phyloP scores from a whole-genome alignment of 2,888 invertebrate species.

The Tetragonula carbonaria region DNA sequence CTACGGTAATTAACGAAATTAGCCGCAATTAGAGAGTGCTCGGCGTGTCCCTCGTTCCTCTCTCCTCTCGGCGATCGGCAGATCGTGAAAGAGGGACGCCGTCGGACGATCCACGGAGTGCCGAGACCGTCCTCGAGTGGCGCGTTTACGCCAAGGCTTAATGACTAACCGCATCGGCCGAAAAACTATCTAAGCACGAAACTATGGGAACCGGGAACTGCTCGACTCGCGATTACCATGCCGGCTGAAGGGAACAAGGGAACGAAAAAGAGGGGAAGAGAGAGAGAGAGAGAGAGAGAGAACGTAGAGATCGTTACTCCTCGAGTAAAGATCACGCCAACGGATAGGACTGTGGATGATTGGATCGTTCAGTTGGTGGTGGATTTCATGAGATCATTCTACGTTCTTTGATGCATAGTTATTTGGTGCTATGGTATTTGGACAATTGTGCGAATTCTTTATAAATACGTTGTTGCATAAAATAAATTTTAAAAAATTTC shows the following conservation, averaged over 20 bases:
- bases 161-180: constrained; percentile 73
- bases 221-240: constrained; percentile 49
- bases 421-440: too few species aligned
- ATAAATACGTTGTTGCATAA: too few species aligned
- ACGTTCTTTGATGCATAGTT: background rate
- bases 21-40: constrained; percentile 80
- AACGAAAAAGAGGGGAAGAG: too few species aligned
- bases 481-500: too few species aligned
- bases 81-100: constrained; percentile 4
- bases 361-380: constrained; percentile 36
- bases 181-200: constrained; percentile 62
- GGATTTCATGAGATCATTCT: constrained; percentile 32
- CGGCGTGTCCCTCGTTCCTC: constrained; percentile 54
- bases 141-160: constrained; percentile 74
- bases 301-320: constrained; percentile 1
- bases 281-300: background rate
- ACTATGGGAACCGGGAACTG: constrained; percentile 59
- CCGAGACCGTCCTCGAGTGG: constrained; percentile 47
- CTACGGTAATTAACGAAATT: constrained; percentile 82
- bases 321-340: constrained; percentile 8
- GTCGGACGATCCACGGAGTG: constrained; percentile 7
- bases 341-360: constrained; percentile 17
- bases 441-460: too few species aligned
- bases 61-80: constrained; percentile 7
- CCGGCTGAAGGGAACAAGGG: background rate